These are phyloP conservation scores for Trilocha varians DNA, from an alignment of 2,888 invertebrate genomes.

Conservation along the genomic window DNA sequence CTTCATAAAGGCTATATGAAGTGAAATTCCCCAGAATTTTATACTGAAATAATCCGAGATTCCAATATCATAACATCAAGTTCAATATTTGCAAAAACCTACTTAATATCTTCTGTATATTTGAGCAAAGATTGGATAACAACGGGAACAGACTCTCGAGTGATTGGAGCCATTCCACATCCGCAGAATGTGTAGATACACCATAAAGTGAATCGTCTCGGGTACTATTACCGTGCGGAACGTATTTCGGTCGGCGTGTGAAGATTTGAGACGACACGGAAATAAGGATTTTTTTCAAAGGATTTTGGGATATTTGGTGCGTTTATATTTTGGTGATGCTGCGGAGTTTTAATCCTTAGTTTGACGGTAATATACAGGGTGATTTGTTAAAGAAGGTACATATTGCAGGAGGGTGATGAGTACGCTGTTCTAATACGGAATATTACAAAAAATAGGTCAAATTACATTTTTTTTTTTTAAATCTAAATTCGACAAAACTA, in stretches of 20 bases:
- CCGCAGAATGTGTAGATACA: conserved; percentile 3
- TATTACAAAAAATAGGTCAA: too few relatives aligned
- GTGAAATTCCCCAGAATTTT: too few relatives aligned
- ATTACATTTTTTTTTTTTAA: too few relatives aligned
- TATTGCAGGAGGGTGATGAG: too few relatives aligned
- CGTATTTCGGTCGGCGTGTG: not conserved
- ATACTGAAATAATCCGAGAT: too few relatives aligned
- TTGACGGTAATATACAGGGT: too few relatives aligned
- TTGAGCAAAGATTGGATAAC: conserved; percentile 1
- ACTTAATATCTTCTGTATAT: not conserved
- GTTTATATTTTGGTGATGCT: conserved; percentile 36
- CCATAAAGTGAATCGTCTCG: conserved; percentile 2
- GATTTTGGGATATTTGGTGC: conserved; percentile 10
- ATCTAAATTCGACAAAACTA: too few relatives aligned
- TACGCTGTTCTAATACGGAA: too few relatives aligned
- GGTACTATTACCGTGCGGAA: not conserved
- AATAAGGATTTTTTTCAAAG: not conserved
- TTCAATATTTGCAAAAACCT: not conserved
- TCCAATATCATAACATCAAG: too few relatives aligned
- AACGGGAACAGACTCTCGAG: not conserved
- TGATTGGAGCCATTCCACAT: conserved; percentile 4
- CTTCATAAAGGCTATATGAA: too few relatives aligned
- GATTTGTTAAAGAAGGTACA: too few relatives aligned
- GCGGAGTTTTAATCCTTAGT: too few relatives aligned
- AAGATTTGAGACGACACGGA: not conserved